These are phyloP conservation scores for Sciurus niger DNA, from an alignment of 2,113 vertebrate genomes.

Conservation along the genomic window DNA sequence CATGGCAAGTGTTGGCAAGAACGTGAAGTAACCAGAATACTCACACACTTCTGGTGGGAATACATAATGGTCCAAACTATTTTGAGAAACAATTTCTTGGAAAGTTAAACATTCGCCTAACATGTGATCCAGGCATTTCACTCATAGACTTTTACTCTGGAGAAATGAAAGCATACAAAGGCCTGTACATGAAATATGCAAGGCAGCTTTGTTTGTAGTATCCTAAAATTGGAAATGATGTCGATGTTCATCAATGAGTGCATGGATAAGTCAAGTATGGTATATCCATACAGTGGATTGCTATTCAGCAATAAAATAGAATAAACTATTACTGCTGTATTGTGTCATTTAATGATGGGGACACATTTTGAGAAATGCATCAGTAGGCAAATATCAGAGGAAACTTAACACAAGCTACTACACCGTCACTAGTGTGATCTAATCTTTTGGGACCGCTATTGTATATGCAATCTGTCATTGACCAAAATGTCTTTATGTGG, in stretches of 20 bases:
- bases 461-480: neutral
- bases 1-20: neutral
- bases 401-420: neutral
- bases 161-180: neutral
- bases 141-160: neutral
- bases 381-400: neutral
- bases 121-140: neutral
- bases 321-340: neutral
- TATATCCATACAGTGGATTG: neutral
- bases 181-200: neutral
- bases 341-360: neutral
- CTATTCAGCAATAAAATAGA: neutral
- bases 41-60: neutral
- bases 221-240: neutral
- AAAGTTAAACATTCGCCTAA: neutral
- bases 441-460: neutral
- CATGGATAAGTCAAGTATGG: neutral
- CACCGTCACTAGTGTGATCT: neutral
- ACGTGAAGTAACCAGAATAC: neutral
- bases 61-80: neutral
- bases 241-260: neutral
- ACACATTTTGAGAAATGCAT: neutral
- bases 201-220: neutral
- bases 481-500: neutral
- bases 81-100: conserved; percentile 4